Evolutionary conservation across 2,797 vertebrate species (phyloP), one percentile per base, ranked within the genome.

Genomic region (Chelidonichthys spinosus): DNA sequence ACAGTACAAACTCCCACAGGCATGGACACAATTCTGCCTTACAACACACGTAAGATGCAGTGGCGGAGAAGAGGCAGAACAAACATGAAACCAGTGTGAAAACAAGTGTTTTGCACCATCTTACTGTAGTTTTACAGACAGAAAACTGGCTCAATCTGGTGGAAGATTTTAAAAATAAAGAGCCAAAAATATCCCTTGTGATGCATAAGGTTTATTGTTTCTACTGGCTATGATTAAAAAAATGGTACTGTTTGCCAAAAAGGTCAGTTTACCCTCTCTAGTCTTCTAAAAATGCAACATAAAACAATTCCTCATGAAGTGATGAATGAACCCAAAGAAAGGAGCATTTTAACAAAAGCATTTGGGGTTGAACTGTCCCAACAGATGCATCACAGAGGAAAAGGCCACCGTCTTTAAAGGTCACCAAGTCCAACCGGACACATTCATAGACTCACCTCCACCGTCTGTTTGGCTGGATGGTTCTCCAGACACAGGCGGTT

Each of bases 381-480:
- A 35, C 9, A 35, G 17, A 59, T 25, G 32, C 67, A 65, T 71
- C 63, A 64, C 50, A 5, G 43, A 76, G 37, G n/a, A 32, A 0
- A 52, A 65, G 59, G 18, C 18, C 11, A 2, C 35, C 37, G 3
- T 76, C 40, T 70, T 50, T 15, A 79, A 88, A 87, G 84, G 81
- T 84, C 66, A 63, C 4, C 25, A 7, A 42, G 78, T 50, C 55
- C 0, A 5, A 43, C 6, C 7, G 69, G 2, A 66, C 70, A 0
- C 52, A 70, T 47, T 35, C 71, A 10, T 1, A 8, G 15, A 6
- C 6, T 82, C 68, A 99, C 98, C 97, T 99, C 98, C 4, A 99
- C 96, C 0, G 97, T 99, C 89, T 98, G 98, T 75, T 98, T 98
- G 90, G 98, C 98, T 0, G 98, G 98, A 86, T 99, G 98, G 90